Evolutionary conservation across 2,888 invertebrate species (phyloP).

Genomic region (Ectemnius continuus): DNA sequence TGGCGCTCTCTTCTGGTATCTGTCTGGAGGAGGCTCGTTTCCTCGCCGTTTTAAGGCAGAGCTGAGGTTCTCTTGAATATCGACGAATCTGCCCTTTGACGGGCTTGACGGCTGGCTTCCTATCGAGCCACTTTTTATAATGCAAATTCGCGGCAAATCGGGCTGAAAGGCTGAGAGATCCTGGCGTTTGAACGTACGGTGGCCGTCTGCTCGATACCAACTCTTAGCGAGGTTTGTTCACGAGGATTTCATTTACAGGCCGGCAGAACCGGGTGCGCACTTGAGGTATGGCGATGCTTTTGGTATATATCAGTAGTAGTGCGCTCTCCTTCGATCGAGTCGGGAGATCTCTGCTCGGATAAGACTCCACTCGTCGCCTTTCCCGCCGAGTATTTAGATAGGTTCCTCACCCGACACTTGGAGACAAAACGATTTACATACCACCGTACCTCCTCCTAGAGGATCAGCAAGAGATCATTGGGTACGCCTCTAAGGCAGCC

Average conservation of each 20-base stretch:
- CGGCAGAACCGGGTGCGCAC: slow-evolving; percentile 2
- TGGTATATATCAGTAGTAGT: neutral
- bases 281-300: neutral
- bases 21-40: too few species aligned
- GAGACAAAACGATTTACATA: slow-evolving; percentile 62
- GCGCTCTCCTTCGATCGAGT: slow-evolving; percentile 43
- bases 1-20: too few species aligned
- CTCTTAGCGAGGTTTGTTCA: slow-evolving; percentile 41
- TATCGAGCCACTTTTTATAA: slow-evolving; percentile 29
- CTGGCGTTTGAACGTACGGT: slow-evolving; percentile 30
- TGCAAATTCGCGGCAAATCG: slow-evolving; percentile 49
- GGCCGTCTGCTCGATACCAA: slow-evolving; percentile 39
- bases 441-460: slow-evolving; percentile 51
- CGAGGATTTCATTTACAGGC: slow-evolving; percentile 61
- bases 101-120: slow-evolving; percentile 11
- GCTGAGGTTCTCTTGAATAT: slow-evolving; percentile 17
- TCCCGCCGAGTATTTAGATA: slow-evolving; percentile 59
- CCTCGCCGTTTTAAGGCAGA: neutral
- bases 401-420: slow-evolving; percentile 16
- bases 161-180: slow-evolving; percentile 20
- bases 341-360: slow-evolving; percentile 53
- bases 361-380: slow-evolving; percentile 51
- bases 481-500: slow-evolving; percentile 3
- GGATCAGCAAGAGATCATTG: slow-evolving; percentile 34
- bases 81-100: slow-evolving; percentile 38